Conservation (phyloP, 92 coral and sea anemone genomes). For the Nematostella vectensis region DNA sequence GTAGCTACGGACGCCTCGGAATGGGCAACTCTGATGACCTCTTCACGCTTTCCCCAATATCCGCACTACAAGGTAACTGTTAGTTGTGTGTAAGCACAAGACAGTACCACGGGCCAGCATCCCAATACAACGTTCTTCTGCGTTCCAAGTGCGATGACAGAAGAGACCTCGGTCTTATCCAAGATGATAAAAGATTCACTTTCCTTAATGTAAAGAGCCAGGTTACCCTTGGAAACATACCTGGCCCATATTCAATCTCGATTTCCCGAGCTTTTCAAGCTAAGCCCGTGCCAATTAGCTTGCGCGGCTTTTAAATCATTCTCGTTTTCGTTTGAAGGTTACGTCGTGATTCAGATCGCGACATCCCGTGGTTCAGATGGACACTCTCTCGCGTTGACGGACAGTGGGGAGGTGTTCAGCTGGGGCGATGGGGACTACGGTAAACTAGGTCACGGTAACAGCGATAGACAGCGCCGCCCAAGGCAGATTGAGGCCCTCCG, state of each 20-base stretch:
- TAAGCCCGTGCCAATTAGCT: no score
- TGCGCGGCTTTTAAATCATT: no score
- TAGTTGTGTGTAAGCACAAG: not conserved
- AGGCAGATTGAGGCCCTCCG: constrained; percentile 79
- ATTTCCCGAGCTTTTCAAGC: no score
- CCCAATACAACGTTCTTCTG: not conserved
- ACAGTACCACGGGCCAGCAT: no score
- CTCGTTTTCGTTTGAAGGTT: constrained; percentile 44
- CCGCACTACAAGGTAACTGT: constrained; percentile 63
- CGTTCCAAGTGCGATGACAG: not conserved
- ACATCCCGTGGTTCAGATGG: constrained; percentile 87
- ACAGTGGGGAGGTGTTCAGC: constrained; percentile 81
- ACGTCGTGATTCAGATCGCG: constrained; percentile 64
- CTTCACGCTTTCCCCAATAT: constrained; percentile 41
- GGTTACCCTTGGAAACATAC: no score
- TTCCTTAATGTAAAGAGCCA: no score
- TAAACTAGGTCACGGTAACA: constrained; percentile 80
- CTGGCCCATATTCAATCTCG: no score
- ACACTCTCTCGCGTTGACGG: constrained; percentile 75
- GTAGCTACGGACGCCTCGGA: constrained; percentile 81
- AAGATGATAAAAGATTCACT: no score
- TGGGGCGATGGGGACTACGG: constrained; percentile 94
- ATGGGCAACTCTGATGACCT: constrained; percentile 86
- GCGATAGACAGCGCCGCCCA: constrained; percentile 78
- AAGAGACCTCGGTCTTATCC: no score